Evolutionary conservation across 2,113 vertebrate species (phyloP), one percentile per base, ranked within the genome.

Genomic region (Tyto alba): DNA sequence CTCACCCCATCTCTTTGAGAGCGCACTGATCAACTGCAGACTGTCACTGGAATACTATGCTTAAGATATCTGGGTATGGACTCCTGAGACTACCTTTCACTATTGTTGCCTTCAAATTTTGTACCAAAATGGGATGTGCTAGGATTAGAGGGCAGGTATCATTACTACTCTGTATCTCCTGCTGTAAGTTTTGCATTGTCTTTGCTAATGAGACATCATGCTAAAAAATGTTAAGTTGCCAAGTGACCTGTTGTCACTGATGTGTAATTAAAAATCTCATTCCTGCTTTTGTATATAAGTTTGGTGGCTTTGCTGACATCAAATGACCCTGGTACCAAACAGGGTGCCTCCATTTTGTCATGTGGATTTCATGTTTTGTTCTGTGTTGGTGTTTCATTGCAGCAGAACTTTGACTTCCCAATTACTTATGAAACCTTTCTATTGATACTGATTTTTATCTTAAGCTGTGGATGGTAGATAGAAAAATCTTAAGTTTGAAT

Each of bases 191-290:
- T 81, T 73, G 48, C 48, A 73, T 84, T 90, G 45, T 81, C 62
- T 89, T 90, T 67, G 34, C 41, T 89, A 94, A 93, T 71, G 83
- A 96, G 56, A 56, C 80, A 80, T 86, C 60, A 36, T 76, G 52
- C 89, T 73, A 66, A 81, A 82, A 83, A 87, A 73, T n/a, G 84
- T 86, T 66, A 77, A 77, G 76, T 85, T 93, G 86, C 73, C 86
- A 95, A 64, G 41, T 96, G 82, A 71, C 91, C 74, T 63, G 27
- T 96, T 96, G 92, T 94, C 85, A 80, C 55, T 55, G 56, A 71
- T 53, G 66, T 43, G 89, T 82, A 84, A 88, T 78, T 94, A 89
- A 82, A 87, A 94, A 84, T 60, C 89, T 63, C 27, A 41, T 72
- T 84, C 29, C 40, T 76, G 57, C 45, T 73, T 88, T 81, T 82